Conservation (phyloP, 2,888 invertebrate genomes). For the Listrodromus nycthemerus region DNA sequence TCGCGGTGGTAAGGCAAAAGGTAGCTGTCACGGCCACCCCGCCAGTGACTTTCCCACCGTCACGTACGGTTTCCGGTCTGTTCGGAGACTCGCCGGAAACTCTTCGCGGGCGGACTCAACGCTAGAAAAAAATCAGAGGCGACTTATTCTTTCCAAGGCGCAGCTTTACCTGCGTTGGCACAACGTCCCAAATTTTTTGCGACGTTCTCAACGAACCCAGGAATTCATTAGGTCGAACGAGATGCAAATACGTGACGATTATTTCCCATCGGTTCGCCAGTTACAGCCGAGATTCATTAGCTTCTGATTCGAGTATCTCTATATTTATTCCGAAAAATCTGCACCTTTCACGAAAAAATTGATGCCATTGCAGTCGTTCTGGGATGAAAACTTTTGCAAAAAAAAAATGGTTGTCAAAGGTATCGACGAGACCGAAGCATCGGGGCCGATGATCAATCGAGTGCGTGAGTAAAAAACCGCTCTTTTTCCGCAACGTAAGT, state of each 20-base stretch:
- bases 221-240: background rate
- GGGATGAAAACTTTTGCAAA: background rate
- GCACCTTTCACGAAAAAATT: no score
- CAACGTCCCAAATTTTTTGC: slow-evolving; percentile 15
- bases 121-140: slow-evolving; percentile 13
- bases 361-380: background rate
- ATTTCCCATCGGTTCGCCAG: background rate
- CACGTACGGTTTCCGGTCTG: slow-evolving; percentile 42
- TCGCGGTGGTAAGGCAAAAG: background rate
- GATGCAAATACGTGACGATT: background rate
- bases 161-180: slow-evolving; percentile 19
- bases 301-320: no score
- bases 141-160: slow-evolving; percentile 1
- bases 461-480: slow-evolving; percentile 28
- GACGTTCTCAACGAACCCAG: background rate
- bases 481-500: slow-evolving; percentile 31
- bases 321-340: no score
- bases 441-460: slow-evolving; percentile 9
- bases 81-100: slow-evolving; percentile 10
- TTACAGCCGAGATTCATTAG: background rate
- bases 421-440: background rate
- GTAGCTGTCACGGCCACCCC: slow-evolving; percentile 45
- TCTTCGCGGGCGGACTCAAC: slow-evolving; percentile 8
- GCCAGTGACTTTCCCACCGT: slow-evolving; percentile 32
- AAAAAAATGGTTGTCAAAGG: background rate